Percentiles rank a stretch among this genome's conserved stretches.
Evolutionary conservation across 2,888 invertebrate genomes (phyloP).

Genomic region (Tachina lurida): DNA sequence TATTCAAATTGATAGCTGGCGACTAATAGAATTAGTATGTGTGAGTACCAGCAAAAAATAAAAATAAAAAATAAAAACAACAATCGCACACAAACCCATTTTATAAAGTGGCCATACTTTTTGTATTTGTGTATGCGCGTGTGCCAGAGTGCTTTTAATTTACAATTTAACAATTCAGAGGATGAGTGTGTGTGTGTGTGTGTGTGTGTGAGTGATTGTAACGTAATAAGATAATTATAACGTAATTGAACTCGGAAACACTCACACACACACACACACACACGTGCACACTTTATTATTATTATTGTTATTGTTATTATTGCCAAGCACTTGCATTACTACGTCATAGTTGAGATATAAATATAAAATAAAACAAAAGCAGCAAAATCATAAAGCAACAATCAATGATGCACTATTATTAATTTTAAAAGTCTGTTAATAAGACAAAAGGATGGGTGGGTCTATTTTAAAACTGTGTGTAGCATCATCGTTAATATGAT

Average conservation of each 20-base stretch:
- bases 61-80: background rate
- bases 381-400: slow-evolving; percentile 9
- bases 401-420: slow-evolving; percentile 33
- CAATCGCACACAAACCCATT: background rate
- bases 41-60: background rate
- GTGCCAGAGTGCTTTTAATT: slow-evolving; percentile 27
- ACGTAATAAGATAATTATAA: slow-evolving; percentile 65
- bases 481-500: slow-evolving; percentile 21
- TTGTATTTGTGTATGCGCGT: background rate
- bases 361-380: slow-evolving; percentile 32
- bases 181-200: slow-evolving; percentile 51
- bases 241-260: slow-evolving; percentile 48
- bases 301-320: background rate
- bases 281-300: background rate
- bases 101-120: slow-evolving; percentile 14
- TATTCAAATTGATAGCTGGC: background rate
- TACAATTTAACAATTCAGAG: slow-evolving; percentile 5
- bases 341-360: slow-evolving; percentile 62
- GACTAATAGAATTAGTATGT: slow-evolving; percentile 28
- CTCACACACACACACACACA: background rate
- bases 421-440: slow-evolving; percentile 19
- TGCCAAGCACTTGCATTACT: slow-evolving; percentile 9
- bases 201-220: slow-evolving; percentile 56
- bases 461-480: slow-evolving; percentile 49
- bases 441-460: slow-evolving; percentile 39